Base-by-base conservation (phyloP, 1,140 invertebrate genomes). In the Drosophila ananassae region DNA sequence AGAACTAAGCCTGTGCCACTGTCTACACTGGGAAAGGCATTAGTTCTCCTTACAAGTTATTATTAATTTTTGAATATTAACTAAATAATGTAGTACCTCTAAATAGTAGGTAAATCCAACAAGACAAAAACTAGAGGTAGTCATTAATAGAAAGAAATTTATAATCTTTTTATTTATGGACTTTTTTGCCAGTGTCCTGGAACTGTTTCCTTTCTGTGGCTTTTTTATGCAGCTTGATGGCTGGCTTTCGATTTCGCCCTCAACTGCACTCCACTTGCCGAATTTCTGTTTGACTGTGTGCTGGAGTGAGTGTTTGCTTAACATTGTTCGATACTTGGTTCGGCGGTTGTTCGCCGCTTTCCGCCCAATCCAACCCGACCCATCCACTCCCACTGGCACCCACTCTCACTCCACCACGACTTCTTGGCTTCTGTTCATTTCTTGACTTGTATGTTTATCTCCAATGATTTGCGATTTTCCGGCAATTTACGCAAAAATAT, bases 401-500 rank as follows among this genome's bases (percentile, higher is more conserved):
- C 48, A 12, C 30, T 9, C 2, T 8, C 34, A 56, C 13, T 17
- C 57, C 39, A 4, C 53, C 25, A 21, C 32, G 30, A 44, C 30
- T 47, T 64, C 41, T 32, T 71, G 57, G 74, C 78, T 82, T 89
- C 83, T 89, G 79, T 87, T 82, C 82, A 79, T 89, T 89, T 79
- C 75, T 89, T 87, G 82, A 89, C 83, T 89, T 68, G 72, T 83
- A 89, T 89, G 83, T 89, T 89, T 89, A 89, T 89, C 83, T 89
- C 64, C 83, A 79, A 89, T 89, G 82, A 87, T 87, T 87, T 89
- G 83, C 83, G 83, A 89, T 89, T 89, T 89, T 89, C 83, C 83
- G 83, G 83, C 83, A 89, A 89, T 89, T 89, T 89, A 89, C 83
- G 79, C 83, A 89, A 89, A 89, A 89, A 89, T 89, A 89, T 89